These are phyloP conservation scores for Pyrochroa serraticornis DNA, from an alignment of 2,888 invertebrate genomes.

Conservation along the genomic window DNA sequence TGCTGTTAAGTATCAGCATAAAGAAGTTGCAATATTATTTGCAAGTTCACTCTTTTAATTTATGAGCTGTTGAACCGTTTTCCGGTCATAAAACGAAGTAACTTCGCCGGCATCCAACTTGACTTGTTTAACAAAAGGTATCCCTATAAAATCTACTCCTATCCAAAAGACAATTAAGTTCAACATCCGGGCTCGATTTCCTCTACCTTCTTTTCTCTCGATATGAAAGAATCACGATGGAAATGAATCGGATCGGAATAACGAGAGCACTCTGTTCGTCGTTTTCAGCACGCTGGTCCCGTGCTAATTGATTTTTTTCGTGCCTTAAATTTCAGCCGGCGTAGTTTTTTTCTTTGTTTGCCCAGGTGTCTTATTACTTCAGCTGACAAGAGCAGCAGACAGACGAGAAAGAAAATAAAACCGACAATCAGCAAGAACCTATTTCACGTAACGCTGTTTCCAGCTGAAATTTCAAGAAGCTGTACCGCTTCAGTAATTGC, in stretches of 20 bases:
- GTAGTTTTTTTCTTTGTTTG: slow-evolving; percentile 30
- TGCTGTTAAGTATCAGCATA: no score
- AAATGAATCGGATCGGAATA: neutral
- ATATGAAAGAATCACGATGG: no score
- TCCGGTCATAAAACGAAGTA: no score
- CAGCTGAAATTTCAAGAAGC: slow-evolving; percentile 32
- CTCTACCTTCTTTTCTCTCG: no score
- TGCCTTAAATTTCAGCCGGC: neutral
- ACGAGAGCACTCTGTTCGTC: neutral
- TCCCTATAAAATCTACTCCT: no score
- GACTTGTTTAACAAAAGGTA: no score
- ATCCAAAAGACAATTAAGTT: no score
- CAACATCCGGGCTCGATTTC: no score
- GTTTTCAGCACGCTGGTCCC: neutral
- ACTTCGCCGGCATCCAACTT: no score
- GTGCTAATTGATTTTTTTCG: neutral
- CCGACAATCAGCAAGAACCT: slow-evolving; percentile 36
- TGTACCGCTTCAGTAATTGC: slow-evolving; percentile 1
- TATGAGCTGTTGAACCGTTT: no score
- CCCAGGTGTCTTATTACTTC: slow-evolving; percentile 41
- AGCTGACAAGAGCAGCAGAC: slow-evolving; percentile 38
- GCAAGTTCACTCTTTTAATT: no score
- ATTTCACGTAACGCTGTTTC: slow-evolving; percentile 37
- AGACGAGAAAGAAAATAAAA: slow-evolving; percentile 34
- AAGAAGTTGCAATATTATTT: no score